Evolutionary conservation across 2,888 invertebrate genomes (phyloP).

Genomic region (Dugesia japonica): DNA sequence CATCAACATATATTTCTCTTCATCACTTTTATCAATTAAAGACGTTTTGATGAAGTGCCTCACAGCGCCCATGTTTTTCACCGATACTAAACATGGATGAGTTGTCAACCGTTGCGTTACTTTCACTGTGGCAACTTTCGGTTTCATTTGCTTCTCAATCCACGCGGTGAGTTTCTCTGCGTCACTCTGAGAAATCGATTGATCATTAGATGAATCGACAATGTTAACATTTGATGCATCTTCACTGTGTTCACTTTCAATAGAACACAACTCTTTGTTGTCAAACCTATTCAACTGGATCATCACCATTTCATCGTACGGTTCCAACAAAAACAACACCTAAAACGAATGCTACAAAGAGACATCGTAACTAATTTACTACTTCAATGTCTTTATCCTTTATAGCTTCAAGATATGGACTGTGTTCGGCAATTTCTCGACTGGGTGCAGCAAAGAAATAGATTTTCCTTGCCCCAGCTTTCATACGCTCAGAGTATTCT

Average conservation of each 20-base stretch:
- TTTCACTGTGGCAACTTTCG: slow-evolving; percentile 66
- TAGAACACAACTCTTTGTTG: slow-evolving; percentile 62
- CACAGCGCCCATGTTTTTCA: slow-evolving; percentile 88
- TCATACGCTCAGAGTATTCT: slow-evolving; percentile 64
- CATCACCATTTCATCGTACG: slow-evolving; percentile 84
- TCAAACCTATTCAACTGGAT: slow-evolving; percentile 71
- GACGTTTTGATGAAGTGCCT: slow-evolving; percentile 80
- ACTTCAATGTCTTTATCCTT: slow-evolving; percentile 55
- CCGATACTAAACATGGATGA: slow-evolving; percentile 83
- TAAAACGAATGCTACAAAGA: no score
- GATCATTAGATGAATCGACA: slow-evolving; percentile 29
- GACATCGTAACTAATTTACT: no score
- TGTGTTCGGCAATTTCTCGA: slow-evolving; percentile 73
- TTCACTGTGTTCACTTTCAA: slow-evolving; percentile 57
- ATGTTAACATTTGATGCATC: slow-evolving; percentile 32
- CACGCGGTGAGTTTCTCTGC: slow-evolving; percentile 64
- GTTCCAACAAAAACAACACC: slow-evolving; percentile 85
- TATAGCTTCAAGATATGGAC: slow-evolving; percentile 81
- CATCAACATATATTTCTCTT: slow-evolving; percentile 68
- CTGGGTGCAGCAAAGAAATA: slow-evolving; percentile 85
- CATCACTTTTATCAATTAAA: slow-evolving; percentile 52
- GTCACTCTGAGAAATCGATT: slow-evolving; percentile 59
- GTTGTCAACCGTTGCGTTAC: slow-evolving; percentile 59
- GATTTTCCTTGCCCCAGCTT: slow-evolving; percentile 65
- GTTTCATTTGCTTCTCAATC: slow-evolving; percentile 61